Conservation (phyloP, 2,888 invertebrate species). For the Eulithis testata region DNA sequence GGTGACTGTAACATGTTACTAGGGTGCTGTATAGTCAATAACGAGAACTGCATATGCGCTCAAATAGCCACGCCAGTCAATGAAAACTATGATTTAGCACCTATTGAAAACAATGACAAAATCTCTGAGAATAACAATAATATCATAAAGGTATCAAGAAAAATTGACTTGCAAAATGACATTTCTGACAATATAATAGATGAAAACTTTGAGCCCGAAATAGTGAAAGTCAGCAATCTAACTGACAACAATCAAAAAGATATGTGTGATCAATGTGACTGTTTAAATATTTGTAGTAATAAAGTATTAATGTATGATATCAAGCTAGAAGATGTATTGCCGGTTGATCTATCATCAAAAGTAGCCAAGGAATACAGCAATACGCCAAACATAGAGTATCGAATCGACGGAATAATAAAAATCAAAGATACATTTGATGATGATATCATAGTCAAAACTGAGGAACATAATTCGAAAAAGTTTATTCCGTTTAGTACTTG, state of each 20-base stretch:
- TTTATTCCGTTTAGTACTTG: conserved; percentile 67
- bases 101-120: conserved; percentile 32
- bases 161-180: conserved; percentile 5
- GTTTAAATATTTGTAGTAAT: conserved; percentile 46
- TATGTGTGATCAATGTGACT: conserved; percentile 57
- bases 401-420: conserved; percentile 66
- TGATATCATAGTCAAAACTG: conserved; percentile 46
- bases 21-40: conserved; percentile 59
- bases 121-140: conserved; percentile 18
- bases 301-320: conserved; percentile 30
- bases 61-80: conserved; percentile 53
- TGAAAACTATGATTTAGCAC: conserved; percentile 47
- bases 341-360: conserved; percentile 9
- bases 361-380: conserved; percentile 19
- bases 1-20: conserved; percentile 57
- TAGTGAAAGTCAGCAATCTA: conserved; percentile 12
- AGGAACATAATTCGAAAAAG: conserved; percentile 29
- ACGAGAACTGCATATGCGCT: conserved; percentile 59
- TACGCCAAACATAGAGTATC: conserved; percentile 59
- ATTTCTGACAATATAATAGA: not conserved
- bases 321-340: not conserved
- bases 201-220: conserved; percentile 1
- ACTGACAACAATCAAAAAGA: conserved; percentile 21
- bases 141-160: not conserved
- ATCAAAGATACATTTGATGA: conserved; percentile 65